Percentiles rank a stretch among this genome's conserved stretches.
Evolutionary conservation across 1,140 invertebrate genomes (phyloP).

Genomic region (Drosophila miranda): DNA sequence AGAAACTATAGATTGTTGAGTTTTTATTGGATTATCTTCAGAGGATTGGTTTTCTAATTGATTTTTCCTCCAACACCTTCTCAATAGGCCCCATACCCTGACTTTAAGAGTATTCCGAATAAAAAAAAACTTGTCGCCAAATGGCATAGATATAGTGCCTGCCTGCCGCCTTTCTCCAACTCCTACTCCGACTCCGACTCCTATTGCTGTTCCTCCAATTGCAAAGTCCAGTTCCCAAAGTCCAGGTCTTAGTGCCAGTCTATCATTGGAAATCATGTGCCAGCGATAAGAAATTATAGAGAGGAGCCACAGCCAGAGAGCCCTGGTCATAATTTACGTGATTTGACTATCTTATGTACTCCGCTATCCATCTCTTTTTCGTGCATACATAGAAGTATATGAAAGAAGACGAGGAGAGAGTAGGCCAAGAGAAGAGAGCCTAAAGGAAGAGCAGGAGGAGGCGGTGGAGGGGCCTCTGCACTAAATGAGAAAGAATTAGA

Average conservation of each 20-base stretch:
- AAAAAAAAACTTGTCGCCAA: too few species aligned
- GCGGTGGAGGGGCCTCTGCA: neutral
- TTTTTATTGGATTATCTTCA: too few species aligned
- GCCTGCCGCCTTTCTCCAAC: neutral
- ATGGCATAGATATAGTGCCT: too few species aligned
- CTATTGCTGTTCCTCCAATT: neutral
- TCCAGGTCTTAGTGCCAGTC: conserved; percentile 41
- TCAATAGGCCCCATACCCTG: too few species aligned
- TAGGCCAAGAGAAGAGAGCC: conserved; percentile 23
- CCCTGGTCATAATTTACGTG: conserved; percentile 76
- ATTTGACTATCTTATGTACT: conserved; percentile 66
- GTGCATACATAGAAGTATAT: neutral
- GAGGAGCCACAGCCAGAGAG: conserved; percentile 11
- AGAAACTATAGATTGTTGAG: too few species aligned
- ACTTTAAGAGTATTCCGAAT: too few species aligned
- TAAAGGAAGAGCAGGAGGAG: conserved; percentile 20
- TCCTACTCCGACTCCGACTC: neutral
- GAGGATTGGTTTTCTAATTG: too few species aligned
- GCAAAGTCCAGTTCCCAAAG: too few species aligned
- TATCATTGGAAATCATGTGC: conserved; percentile 79
- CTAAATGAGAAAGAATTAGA: conserved; percentile 38
- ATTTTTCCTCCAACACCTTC: too few species aligned
- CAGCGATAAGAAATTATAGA: conserved; percentile 77
- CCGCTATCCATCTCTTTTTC: neutral
- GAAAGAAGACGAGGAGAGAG: conserved; percentile 17